Evolutionary conservation across 2,113 vertebrate species (phyloP).

Genomic region (Lepisosteus osseus): DNA sequence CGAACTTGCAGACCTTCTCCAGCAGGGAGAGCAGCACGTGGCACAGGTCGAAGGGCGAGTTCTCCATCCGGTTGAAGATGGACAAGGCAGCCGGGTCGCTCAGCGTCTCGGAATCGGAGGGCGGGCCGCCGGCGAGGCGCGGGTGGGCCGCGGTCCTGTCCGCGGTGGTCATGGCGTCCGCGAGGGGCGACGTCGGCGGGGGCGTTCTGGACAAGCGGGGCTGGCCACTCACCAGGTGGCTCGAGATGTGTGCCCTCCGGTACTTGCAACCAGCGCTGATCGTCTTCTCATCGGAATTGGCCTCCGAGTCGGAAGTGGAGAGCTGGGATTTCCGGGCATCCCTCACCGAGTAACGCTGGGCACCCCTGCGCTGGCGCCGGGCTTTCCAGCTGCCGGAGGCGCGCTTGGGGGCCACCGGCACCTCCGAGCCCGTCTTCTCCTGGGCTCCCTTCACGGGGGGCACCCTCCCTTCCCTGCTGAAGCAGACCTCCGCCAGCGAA

Average conservation of each 20-base stretch:
- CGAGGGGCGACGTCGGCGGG: slow-evolving; percentile 25
- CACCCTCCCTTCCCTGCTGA: slow-evolving; percentile 73
- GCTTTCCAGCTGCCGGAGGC: slow-evolving; percentile 66
- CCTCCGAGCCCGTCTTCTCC: slow-evolving; percentile 68
- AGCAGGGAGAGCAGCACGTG: slow-evolving; percentile 84
- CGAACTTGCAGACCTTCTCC: slow-evolving; percentile 92
- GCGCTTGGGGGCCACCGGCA: slow-evolving; percentile 58
- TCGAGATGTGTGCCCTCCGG: slow-evolving; percentile 65
- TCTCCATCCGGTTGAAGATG: slow-evolving; percentile 71
- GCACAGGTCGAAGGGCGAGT: slow-evolving; percentile 92
- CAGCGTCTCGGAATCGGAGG: slow-evolving; percentile 56
- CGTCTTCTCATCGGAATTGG: slow-evolving; percentile 78
- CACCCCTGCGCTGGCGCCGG: slow-evolving; percentile 65
- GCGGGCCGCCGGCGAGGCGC: slow-evolving; percentile 41
- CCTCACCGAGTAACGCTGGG: slow-evolving; percentile 80
- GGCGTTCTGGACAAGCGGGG: slow-evolving; percentile 47
- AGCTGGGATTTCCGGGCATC: slow-evolving; percentile 83
- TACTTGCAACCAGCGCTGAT: slow-evolving; percentile 45
- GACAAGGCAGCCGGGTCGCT: slow-evolving; percentile 70
- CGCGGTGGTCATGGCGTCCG: slow-evolving; percentile 55
- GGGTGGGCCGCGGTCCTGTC: slow-evolving; percentile 45
- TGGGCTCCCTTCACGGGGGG: slow-evolving; percentile 66
- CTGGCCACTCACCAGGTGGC: slow-evolving; percentile 56
- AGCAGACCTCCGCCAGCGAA: slow-evolving; percentile 65
- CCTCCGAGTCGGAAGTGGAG: slow-evolving; percentile 91